A percentile compares a stretch with the other conserved stretches of the same genome.
These are phyloP conservation scores for Zapus hudsonius DNA, from an alignment of 2,113 vertebrate species.

Conservation along the genomic window DNA sequence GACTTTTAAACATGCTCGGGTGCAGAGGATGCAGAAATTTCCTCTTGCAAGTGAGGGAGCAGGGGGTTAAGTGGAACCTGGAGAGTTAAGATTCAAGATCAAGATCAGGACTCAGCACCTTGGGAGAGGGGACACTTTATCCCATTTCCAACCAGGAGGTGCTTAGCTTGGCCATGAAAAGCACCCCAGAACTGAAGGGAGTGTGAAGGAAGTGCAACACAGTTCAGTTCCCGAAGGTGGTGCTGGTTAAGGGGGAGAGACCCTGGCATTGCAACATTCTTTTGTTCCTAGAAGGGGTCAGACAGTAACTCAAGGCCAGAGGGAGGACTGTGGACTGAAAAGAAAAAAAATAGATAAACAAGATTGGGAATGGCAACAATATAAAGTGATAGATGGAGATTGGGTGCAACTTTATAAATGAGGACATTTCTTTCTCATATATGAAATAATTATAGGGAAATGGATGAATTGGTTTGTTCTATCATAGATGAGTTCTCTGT, in stretches of 20 bases:
- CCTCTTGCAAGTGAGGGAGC: neutral
- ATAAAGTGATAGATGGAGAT: neutral
- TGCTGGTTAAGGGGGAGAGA: neutral
- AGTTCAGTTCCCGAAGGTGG: too few species aligned
- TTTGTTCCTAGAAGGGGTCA: too few species aligned
- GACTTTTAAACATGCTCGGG: neutral
- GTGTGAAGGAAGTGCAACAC: neutral
- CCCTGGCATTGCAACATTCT: too few species aligned
- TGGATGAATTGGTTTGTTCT: neutral
- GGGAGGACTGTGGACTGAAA: too few species aligned
- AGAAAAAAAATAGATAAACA: too few species aligned
- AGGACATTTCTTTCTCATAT: neutral
- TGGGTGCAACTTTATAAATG: neutral
- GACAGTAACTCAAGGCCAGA: too few species aligned
- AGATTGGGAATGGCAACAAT: rapidly evolving
- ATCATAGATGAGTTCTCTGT: neutral
- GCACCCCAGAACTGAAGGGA: rapidly evolving
- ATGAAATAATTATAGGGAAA: neutral
- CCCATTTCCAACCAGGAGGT: neutral
- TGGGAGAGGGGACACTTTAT: neutral
- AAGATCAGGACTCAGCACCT: neutral
- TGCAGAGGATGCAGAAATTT: neutral
- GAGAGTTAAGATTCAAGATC: neutral
- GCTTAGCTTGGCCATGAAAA: neutral
- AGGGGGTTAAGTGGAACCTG: neutral